Evolutionary conservation across 2,797 vertebrate genomes (phyloP).

Genomic region (Rhinophrynus dorsalis): DNA sequence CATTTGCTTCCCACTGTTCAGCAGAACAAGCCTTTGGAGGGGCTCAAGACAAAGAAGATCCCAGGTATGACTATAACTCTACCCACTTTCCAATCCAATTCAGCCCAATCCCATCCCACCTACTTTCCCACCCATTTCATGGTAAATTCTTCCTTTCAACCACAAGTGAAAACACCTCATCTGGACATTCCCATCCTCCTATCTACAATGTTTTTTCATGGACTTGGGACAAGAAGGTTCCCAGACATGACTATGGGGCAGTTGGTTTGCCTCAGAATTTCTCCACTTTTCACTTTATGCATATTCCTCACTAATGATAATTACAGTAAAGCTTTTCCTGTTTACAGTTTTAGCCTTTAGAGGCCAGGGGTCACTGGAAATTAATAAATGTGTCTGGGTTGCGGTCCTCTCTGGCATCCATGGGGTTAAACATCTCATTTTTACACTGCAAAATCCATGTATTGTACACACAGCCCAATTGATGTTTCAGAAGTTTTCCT

Average conservation of each 20-base stretch:
- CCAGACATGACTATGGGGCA: neutral
- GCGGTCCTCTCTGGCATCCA: neutral
- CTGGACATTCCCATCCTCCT: neutral
- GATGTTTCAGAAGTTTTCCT: too few species aligned
- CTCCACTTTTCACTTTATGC: too few species aligned
- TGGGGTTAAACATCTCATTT: conserved; percentile 1
- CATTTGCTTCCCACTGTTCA: too few species aligned
- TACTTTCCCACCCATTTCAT: too few species aligned
- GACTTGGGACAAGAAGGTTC: neutral
- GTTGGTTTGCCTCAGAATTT: neutral
- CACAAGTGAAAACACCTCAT: neutral
- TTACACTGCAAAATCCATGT: neutral
- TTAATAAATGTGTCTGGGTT: neutral
- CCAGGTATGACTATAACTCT: too few species aligned
- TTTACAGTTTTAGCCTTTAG: conserved; percentile 29
- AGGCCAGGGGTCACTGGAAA: neutral
- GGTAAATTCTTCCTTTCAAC: neutral
- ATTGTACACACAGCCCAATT: neutral
- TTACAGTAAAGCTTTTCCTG: conserved; percentile 11
- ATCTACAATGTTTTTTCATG: neutral
- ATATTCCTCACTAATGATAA: neutral
- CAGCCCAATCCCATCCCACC: too few species aligned
- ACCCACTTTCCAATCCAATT: too few species aligned
- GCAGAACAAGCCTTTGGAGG: too few species aligned
- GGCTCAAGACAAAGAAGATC: too few species aligned